A percentile compares a stretch with the other conserved stretches of the same genome.
phyloP scores from a whole-genome alignment of 2,113 vertebrate genomes.

The Indri indri region DNA sequence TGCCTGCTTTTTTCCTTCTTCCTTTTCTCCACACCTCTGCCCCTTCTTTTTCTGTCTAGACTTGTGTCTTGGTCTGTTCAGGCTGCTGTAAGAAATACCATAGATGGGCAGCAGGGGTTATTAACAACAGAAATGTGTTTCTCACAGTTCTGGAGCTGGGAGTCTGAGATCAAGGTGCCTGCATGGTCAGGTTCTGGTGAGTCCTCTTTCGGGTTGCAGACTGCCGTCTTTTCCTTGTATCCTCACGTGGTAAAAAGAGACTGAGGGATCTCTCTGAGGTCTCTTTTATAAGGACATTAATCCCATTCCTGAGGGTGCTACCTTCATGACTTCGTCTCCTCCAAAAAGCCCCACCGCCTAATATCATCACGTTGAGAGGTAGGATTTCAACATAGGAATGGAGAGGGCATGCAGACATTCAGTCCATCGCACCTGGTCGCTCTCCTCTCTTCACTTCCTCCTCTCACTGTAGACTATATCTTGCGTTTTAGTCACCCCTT shows the following conservation, averaged over 20 bases:
- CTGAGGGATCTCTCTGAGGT: background rate
- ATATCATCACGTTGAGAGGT: background rate
- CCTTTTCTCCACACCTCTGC: background rate
- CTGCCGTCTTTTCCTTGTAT: background rate
- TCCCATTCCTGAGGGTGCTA: background rate
- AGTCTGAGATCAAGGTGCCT: background rate
- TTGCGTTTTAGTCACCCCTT: background rate
- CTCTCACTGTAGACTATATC: background rate
- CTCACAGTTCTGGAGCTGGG: background rate
- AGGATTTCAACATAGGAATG: background rate
- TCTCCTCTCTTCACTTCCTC: background rate
- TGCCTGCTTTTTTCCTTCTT: background rate
- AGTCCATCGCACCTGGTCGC: background rate
- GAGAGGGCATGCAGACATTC: background rate
- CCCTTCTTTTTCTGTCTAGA: background rate
- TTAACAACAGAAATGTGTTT: background rate
- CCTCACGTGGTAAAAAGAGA: background rate
- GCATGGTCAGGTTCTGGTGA: background rate
- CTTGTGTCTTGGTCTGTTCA: background rate
- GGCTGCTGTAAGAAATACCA: background rate
- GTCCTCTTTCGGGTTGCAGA: background rate
- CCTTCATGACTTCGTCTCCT: background rate
- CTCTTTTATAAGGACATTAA: background rate
- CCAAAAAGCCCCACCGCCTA: background rate
- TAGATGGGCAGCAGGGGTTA: accelerated